These are phyloP conservation scores for Nymphalis c-album DNA, from an alignment of 2,888 invertebrate genomes.

Conservation along the genomic window DNA sequence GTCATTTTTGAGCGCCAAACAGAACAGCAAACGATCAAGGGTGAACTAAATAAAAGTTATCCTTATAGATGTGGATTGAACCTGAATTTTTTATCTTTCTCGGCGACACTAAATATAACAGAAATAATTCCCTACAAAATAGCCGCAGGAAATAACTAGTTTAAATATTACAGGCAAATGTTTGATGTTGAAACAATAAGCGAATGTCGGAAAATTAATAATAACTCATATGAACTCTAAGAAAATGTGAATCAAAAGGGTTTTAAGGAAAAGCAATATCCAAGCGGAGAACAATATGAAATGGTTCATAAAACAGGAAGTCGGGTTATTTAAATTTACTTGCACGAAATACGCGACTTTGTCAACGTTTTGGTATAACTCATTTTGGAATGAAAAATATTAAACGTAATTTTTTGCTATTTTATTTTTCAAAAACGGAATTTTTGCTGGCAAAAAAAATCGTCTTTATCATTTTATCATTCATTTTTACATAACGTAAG, in stretches of 20 bases:
- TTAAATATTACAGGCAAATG: neutral
- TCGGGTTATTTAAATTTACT: conserved; percentile 49
- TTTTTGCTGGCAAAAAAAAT: no score
- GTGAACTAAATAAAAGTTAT: no score
- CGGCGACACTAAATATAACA: neutral
- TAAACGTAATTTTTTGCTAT: neutral
- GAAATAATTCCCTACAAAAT: neutral
- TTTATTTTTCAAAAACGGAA: no score
- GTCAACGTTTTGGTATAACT: conserved; percentile 61
- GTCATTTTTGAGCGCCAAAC: no score
- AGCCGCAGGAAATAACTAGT: neutral
- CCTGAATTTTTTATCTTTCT: no score
- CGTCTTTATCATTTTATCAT: no score
- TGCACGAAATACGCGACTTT: conserved; percentile 52
- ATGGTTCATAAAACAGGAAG: conserved; percentile 52
- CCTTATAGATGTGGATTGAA: no score
- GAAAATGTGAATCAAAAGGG: conserved; percentile 9
- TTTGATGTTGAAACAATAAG: neutral
- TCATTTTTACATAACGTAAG: no score
- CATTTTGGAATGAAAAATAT: conserved; percentile 43
- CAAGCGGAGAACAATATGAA: conserved; percentile 7
- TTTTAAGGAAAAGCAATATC: conserved; percentile 30
- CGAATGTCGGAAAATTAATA: conserved; percentile 2
- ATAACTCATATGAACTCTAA: conserved; percentile 3
- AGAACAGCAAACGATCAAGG: no score